Base-by-base conservation (phyloP, 2,888 invertebrate species). In the Poecilobothrus nobilitatus region DNA sequence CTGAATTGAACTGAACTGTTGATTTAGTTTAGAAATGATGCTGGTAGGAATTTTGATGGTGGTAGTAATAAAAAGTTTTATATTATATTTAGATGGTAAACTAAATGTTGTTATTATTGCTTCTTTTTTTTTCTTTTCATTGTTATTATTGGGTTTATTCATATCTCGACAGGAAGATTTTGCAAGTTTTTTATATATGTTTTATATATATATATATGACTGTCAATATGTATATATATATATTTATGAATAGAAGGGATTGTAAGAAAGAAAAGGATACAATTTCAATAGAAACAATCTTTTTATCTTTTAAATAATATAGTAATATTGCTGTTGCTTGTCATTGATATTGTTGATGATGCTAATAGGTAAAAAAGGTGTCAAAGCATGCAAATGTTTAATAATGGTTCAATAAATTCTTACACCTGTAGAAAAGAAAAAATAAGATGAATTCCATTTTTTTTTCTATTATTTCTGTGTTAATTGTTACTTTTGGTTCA, bases 371-470 rank as follows among this genome's bases (percentile, higher is more conserved):
- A 53, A 53, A 53, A 53, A 53, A 53, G 53, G 53, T 53, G 53
- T 53, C 53, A 53, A 53, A 18, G 53, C 53, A 53, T 53, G 53
- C 53, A 53, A 53, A 53, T 53, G 53, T 53, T 53, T 53, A 53
- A 53, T 53, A 53, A 53, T 53, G 53, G 18, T 53, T 53, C 18
- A 53, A 18, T 53, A 6, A 53, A 53, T 53, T 53, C 18, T 53
- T 18, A 53, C 53, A 53, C 53, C 53, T 53, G 41, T 53, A 53
- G 41, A 41, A n/a, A n/a, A 41, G 27, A 27, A 27, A 27, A 27
- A 27, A 27, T 4, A 41, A 15, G 53, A 2, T 18, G 18, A 12
- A 15, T 53, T n/a, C 53, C 15, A 53, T 15, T 53, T 53, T 53
- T 53, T 53, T 53, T 53, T 18, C 53, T 18, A 1, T 53, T 53